Percentiles rank a stretch among this genome's conserved stretches.
phyloP scores from a whole-genome alignment of 2,113 vertebrate genomes.

The Aythya baeri region DNA sequence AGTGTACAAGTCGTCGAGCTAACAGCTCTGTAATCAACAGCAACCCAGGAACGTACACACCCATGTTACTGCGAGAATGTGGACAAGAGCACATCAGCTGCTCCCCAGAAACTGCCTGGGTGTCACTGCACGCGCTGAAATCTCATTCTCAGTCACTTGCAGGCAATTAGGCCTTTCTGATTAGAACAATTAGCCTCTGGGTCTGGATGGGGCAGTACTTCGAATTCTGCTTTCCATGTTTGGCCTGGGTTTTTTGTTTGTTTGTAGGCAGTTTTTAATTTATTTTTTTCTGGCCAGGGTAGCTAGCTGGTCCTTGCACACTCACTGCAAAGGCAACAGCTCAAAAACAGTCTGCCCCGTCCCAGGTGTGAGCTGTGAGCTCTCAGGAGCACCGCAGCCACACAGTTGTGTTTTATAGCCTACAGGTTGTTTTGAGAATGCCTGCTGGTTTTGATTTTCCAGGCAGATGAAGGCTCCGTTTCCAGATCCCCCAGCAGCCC shows the following conservation, averaged over 20 bases:
- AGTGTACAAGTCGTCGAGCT: not conserved
- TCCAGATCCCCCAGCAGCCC: not conserved
- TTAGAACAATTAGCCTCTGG: not conserved
- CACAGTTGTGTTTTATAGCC: not conserved
- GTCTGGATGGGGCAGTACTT: not conserved
- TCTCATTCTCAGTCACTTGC: not conserved
- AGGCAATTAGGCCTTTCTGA: not conserved
- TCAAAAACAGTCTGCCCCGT: not conserved
- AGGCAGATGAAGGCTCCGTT: rapidly evolving
- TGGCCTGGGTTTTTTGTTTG: not conserved
- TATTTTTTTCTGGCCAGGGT: not conserved
- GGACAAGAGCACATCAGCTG: not conserved
- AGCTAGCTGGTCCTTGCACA: not conserved
- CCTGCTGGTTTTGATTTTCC: not conserved
- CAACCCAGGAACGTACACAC: not conserved
- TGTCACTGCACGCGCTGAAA: rapidly evolving
- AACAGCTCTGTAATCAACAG: not conserved
- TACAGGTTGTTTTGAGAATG: not conserved
- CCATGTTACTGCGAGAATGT: not conserved
- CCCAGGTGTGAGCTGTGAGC: not conserved
- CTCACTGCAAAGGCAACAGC: not conserved
- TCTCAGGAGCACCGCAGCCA: not conserved
- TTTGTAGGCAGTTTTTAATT: not conserved
- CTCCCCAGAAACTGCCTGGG: not conserved
- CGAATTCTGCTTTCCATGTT: not conserved